A percentile compares a stretch with the other conserved stretches of the same genome.
These are phyloP conservation scores for Chaetura pelagica DNA, from an alignment of 2,113 vertebrate species.

Conservation along the genomic window DNA sequence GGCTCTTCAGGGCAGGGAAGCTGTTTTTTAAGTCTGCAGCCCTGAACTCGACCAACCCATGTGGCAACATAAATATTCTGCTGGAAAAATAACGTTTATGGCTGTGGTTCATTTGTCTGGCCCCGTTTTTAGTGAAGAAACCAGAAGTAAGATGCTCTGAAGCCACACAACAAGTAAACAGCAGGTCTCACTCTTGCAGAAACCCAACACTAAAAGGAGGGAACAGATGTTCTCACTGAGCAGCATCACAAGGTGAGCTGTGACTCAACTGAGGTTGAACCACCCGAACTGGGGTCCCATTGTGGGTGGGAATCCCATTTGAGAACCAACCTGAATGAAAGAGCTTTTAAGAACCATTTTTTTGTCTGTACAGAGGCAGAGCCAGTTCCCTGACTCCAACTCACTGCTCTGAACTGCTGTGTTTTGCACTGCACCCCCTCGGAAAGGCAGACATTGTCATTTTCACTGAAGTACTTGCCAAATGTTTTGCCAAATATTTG, in stretches of 20 bases:
- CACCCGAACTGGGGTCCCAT: background rate
- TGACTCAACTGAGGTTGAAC: background rate
- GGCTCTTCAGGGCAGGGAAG: constrained; percentile 33
- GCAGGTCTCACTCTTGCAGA: background rate
- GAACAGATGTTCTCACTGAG: background rate
- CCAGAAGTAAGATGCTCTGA: background rate
- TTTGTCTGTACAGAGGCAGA: background rate
- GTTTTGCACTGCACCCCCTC: background rate
- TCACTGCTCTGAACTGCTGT: background rate
- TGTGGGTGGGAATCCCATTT: background rate
- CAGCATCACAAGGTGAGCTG: background rate
- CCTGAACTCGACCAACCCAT: background rate
- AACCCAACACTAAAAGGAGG: background rate
- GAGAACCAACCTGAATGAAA: background rate
- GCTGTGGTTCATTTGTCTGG: background rate
- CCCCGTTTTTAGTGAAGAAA: background rate
- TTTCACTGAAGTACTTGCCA: background rate
- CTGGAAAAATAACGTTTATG: constrained; percentile 27
- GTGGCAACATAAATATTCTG: background rate
- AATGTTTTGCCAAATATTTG: background rate
- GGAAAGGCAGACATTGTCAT: background rate
- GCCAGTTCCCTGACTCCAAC: background rate
- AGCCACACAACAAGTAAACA: background rate
- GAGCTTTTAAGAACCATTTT: background rate
- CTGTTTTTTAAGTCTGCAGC: constrained; percentile 13